Conservation (phyloP, 2,797 vertebrate genomes). For the Tapirus indicus region DNA sequence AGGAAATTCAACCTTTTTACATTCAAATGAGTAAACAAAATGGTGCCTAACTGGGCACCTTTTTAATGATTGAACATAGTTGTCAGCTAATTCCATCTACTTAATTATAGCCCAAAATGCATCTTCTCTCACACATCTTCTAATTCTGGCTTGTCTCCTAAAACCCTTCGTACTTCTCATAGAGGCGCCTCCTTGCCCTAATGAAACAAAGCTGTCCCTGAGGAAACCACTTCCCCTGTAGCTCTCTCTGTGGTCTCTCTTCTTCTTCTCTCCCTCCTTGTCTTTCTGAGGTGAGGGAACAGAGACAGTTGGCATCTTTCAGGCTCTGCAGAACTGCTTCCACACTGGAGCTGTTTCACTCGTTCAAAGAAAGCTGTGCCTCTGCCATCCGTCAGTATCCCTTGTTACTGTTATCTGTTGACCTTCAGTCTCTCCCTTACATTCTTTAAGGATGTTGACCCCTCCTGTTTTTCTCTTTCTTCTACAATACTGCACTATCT, state of each 20-base stretch:
- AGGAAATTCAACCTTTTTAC: background rate
- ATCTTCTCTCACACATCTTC: background rate
- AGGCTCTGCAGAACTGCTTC: background rate
- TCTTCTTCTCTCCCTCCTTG: background rate
- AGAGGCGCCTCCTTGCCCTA: background rate
- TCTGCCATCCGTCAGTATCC: background rate
- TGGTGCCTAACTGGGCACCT: background rate
- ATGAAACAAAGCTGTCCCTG: background rate
- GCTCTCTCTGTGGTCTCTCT: background rate
- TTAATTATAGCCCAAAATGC: background rate
- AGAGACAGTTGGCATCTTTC: background rate
- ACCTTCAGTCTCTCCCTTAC: background rate
- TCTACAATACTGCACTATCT: background rate
- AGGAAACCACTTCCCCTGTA: background rate
- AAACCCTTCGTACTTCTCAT: background rate
- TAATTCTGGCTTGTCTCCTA: background rate
- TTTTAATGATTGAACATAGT: background rate
- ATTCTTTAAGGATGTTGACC: background rate
- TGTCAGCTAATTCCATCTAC: background rate
- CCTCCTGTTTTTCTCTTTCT: background rate
- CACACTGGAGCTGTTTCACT: background rate
- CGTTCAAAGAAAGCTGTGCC: background rate
- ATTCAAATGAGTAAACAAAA: background rate
- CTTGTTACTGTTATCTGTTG: background rate
- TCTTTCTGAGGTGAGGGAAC: background rate